Percentiles rank a stretch among this genome's conserved stretches.
Conservation (phyloP, 2,113 vertebrate genomes). For the Thomomys bottae region DNA sequence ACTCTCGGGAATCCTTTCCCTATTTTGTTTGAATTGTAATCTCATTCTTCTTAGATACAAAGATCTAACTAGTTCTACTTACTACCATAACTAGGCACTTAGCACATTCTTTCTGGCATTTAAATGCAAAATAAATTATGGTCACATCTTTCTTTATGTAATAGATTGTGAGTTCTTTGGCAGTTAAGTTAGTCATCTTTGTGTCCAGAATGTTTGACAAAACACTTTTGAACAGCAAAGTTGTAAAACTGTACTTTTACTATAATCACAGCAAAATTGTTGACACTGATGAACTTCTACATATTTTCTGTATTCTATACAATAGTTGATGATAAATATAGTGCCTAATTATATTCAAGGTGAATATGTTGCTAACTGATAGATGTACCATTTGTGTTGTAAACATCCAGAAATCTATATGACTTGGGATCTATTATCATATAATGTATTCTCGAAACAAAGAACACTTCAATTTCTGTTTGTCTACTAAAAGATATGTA, state of each 20-base stretch:
- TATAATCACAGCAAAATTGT: background rate
- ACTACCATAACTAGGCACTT: background rate
- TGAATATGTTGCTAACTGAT: background rate
- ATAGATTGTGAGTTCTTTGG: no score
- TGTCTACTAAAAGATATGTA: background rate
- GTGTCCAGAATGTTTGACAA: no score
- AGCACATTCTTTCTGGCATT: background rate
- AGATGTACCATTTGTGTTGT: background rate
- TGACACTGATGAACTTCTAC: background rate
- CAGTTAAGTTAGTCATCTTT: no score
- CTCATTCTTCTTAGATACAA: background rate
- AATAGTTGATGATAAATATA: background rate
- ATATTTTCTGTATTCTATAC: background rate
- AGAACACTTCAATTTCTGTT: background rate
- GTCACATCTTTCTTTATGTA: background rate
- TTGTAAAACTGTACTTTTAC: background rate
- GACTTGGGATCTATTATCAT: background rate
- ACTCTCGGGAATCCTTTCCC: background rate
- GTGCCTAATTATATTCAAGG: background rate
- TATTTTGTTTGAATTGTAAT: background rate
- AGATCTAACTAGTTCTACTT: background rate
- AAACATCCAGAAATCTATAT: background rate
- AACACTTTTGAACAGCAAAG: background rate
- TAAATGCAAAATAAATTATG: background rate
- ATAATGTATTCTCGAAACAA: background rate